Percentiles rank a stretch among this genome's conserved stretches.
phyloP scores from a whole-genome alignment of 1,140 invertebrate genomes.

The Ceratina japonica region DNA sequence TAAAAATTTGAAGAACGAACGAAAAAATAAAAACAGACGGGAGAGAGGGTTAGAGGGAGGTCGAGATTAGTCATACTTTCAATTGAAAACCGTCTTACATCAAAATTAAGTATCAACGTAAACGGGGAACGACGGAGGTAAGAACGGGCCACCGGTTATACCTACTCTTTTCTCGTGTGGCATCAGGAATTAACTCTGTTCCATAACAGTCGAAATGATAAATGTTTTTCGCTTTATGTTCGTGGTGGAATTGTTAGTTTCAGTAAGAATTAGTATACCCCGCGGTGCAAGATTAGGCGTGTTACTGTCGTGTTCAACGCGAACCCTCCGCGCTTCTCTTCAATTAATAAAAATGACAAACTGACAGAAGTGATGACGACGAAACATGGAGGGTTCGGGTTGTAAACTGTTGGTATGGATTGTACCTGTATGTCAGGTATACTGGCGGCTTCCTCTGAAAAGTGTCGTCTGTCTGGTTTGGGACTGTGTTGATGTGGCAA shows the following conservation, averaged over 20 bases:
- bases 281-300: conserved; percentile 3
- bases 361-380: conserved; percentile 33
- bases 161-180: conserved; percentile 55
- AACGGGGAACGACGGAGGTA: conserved; percentile 27
- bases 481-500: conserved; percentile 85
- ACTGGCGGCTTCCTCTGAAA: conserved; percentile 93
- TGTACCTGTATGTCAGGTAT: conserved; percentile 93
- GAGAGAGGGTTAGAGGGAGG: conserved; percentile 56
- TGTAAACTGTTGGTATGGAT: conserved; percentile 33
- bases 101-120: conserved; percentile 36
- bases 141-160: conserved; percentile 39
- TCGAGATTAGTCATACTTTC: conserved; percentile 61
- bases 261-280: not conserved
- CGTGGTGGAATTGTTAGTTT: conserved; percentile 8
- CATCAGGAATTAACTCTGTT: conserved; percentile 70
- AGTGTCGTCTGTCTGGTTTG: conserved; percentile 88
- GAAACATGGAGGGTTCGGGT: conserved; percentile 18
- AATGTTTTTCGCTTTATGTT: conserved; percentile 19
- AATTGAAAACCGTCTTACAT: conserved; percentile 43
- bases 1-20: conserved; percentile 46
- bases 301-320: conserved; percentile 25
- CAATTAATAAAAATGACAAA: no score
- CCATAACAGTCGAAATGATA: conserved; percentile 62
- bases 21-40: conserved; percentile 54
- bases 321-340: no score